Percentiles rank a stretch among this genome's conserved stretches.
These are phyloP conservation scores for Drosophila nasuta DNA, from an alignment of 1,140 invertebrate genomes.

Conservation along the genomic window DNA sequence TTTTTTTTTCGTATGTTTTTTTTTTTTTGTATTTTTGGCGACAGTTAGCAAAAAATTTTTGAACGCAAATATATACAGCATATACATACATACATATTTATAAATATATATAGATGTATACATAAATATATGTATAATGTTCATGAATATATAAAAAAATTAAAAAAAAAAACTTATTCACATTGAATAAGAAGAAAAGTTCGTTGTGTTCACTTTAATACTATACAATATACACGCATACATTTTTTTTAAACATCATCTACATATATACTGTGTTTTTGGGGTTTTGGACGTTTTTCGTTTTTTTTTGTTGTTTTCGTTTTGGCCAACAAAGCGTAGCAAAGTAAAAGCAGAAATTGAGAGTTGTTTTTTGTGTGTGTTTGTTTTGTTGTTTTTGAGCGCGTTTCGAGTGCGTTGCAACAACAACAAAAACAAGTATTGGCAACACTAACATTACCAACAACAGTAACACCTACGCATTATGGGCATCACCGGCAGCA, in stretches of 20 bases:
- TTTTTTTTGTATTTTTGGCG: slow-evolving; percentile 46
- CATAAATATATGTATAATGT: slow-evolving; percentile 8
- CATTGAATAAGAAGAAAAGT: slow-evolving; percentile 30
- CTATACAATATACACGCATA: slow-evolving; percentile 6
- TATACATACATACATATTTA: slow-evolving; percentile 25
- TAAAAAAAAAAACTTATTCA: slow-evolving; percentile 22
- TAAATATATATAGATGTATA: slow-evolving; percentile 2
- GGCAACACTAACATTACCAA: background rate
- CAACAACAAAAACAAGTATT: slow-evolving; percentile 29
- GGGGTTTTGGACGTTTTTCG: slow-evolving; percentile 1
- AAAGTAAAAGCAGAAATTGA: slow-evolving; percentile 79
- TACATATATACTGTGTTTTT: slow-evolving; percentile 13
- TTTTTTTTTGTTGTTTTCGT: background rate
- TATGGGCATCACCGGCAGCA: slow-evolving; percentile 32
- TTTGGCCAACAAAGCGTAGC: slow-evolving; percentile 64
- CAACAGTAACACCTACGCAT: slow-evolving; percentile 64
- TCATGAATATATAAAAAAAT: slow-evolving; percentile 8
- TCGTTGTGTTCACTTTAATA: slow-evolving; percentile 19
- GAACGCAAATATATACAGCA: slow-evolving; percentile 31
- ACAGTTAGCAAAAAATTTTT: slow-evolving; percentile 48
- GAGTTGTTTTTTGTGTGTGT: slow-evolving; percentile 54
- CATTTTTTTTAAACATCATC: slow-evolving; percentile 17
- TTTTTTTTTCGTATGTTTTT: slow-evolving; percentile 45
- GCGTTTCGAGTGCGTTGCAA: slow-evolving; percentile 28
- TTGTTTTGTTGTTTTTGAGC: slow-evolving; percentile 30